These are phyloP conservation scores for Nansenia antarctica DNA, from an alignment of 2,113 vertebrate species.

Conservation along the genomic window DNA sequence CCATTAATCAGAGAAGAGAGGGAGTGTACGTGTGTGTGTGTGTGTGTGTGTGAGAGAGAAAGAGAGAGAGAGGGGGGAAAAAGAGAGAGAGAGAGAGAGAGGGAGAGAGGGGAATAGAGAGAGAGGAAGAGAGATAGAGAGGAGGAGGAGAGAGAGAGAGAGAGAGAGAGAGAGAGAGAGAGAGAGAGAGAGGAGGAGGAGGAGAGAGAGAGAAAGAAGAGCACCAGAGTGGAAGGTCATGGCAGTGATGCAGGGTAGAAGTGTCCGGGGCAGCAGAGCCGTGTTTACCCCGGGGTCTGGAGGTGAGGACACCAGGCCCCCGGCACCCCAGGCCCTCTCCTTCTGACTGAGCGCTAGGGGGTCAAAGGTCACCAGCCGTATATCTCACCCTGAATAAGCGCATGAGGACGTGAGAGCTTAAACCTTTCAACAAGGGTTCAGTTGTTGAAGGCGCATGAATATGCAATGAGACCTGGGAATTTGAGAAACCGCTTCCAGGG, in stretches of 20 bases:
- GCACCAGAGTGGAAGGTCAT: not conserved
- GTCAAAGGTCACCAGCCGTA: conserved; percentile 13
- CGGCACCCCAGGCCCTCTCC: conserved; percentile 21
- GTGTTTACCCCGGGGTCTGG: conserved; percentile 13
- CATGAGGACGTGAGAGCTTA: conserved; percentile 14
- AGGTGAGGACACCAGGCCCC: conserved; percentile 13
- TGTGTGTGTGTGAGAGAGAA: no score
- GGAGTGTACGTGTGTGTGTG: not conserved
- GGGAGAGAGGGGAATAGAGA: no score
- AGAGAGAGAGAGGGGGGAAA: no score
- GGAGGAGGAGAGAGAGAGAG: no score
- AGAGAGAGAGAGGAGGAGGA: no score
- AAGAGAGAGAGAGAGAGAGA: no score
- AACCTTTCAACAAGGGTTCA: conserved; percentile 24
- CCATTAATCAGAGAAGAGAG: conserved; percentile 46
- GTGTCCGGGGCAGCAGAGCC: not conserved
- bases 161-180: no score
- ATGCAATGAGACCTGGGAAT: conserved; percentile 59
- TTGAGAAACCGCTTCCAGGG: conserved; percentile 57
- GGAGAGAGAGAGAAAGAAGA: not conserved
- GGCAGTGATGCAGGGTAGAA: not conserved
- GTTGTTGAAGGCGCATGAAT: conserved; percentile 52
- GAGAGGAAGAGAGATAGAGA: no score
- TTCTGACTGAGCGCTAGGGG: conserved; percentile 3
- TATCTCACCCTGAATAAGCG: conserved; percentile 19